Conservation (phyloP, 1,140 invertebrate genomes). For the Pogonus chalceus region DNA sequence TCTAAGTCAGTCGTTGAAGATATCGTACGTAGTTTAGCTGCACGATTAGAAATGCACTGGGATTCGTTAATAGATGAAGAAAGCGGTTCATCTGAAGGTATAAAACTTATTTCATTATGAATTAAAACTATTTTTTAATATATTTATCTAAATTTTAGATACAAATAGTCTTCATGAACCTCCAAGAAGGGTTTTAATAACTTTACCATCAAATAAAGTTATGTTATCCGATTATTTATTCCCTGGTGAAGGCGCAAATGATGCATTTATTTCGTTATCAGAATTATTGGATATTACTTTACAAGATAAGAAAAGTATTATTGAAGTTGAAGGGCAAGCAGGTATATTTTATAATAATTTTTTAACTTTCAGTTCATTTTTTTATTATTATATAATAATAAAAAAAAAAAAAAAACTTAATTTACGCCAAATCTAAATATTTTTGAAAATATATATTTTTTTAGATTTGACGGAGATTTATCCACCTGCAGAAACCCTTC, state of each 20-base stretch:
- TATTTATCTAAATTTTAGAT: constrained; percentile 36
- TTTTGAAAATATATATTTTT: constrained; percentile 17
- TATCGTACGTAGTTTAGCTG: constrained; percentile 63
- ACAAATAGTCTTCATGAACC: constrained; percentile 66
- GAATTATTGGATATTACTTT: constrained; percentile 63
- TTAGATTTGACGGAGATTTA: constrained; percentile 55
- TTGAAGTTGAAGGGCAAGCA: constrained; percentile 56
- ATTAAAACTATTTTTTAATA: constrained; percentile 12
- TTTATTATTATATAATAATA: not conserved
- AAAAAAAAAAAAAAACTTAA: not conserved
- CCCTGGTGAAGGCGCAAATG: constrained; percentile 66
- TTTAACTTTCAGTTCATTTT: constrained; percentile 6
- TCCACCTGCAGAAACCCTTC: constrained; percentile 38
- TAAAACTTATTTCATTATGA: not conserved
- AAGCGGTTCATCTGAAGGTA: constrained; percentile 25
- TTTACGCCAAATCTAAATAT: not conserved
- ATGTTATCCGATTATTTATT: constrained; percentile 76
- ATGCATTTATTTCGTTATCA: constrained; percentile 59
- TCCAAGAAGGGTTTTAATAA: constrained; percentile 63
- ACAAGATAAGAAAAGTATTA: constrained; percentile 51
- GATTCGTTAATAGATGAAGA: constrained; percentile 71
- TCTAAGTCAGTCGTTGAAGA: constrained; percentile 61
- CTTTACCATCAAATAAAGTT: constrained; percentile 50
- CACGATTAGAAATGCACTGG: constrained; percentile 74
- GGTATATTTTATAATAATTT: constrained; percentile 17